Conservation (phyloP, 53 echinoderm and acorn worm genomes). For the Antedon mediterranea region DNA sequence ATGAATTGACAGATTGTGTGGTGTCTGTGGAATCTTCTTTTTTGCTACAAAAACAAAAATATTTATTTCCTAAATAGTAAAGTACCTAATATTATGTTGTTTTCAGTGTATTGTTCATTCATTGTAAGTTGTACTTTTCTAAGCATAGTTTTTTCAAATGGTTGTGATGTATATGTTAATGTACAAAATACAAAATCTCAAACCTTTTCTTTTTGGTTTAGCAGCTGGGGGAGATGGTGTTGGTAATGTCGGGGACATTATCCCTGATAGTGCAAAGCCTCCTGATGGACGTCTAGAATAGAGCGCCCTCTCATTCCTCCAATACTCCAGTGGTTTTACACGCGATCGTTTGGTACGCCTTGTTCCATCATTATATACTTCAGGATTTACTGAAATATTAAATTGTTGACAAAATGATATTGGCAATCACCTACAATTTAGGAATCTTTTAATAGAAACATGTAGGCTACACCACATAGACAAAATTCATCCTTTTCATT, state of each 20-base stretch:
- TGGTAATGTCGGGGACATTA: slow-evolving; percentile 32
- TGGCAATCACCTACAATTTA: not conserved
- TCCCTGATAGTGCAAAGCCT: slow-evolving; percentile 50
- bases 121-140: too few relatives aligned
- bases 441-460: too few relatives aligned
- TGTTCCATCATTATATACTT: not conserved
- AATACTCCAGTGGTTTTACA: slow-evolving; percentile 56
- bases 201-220: not conserved
- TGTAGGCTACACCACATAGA: too few relatives aligned
- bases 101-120: too few relatives aligned
- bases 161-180: too few relatives aligned
- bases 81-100: too few relatives aligned
- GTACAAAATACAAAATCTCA: not conserved
- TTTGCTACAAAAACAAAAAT: slow-evolving; percentile 8
- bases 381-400: not conserved
- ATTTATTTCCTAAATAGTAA: too few relatives aligned
- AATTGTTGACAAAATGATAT: not conserved
- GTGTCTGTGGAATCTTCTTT: slow-evolving; percentile 32
- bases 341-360: slow-evolving; percentile 51
- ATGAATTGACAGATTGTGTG: slow-evolving; percentile 51
- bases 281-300: slow-evolving; percentile 78
- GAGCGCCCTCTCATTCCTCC: slow-evolving; percentile 71
- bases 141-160: too few relatives aligned
- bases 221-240: not conserved
- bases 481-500: too few relatives aligned